A percentile compares a stretch with the other conserved stretches of the same genome.
Evolutionary conservation across 2,888 invertebrate genomes (phyloP).

Genomic region (Pyrochroa serraticornis): DNA sequence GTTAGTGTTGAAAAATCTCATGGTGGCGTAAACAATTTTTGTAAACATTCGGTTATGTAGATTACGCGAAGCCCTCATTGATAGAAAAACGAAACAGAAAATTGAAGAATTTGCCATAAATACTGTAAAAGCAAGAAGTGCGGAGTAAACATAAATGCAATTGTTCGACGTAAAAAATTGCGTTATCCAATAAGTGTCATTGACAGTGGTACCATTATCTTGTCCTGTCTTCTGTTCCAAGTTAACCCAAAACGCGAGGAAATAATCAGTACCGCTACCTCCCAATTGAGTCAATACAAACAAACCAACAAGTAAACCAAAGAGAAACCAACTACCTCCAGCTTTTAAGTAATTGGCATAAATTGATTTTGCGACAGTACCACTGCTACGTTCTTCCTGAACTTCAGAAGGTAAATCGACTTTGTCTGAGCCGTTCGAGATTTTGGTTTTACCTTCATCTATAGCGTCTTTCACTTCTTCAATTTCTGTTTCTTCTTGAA

Average conservation of each 20-base stretch:
- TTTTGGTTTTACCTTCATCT: slow-evolving; percentile 50
- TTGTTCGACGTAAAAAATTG: slow-evolving; percentile 29
- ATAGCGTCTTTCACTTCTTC: slow-evolving; percentile 34
- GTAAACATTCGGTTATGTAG: slow-evolving; percentile 60
- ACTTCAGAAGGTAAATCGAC: slow-evolving; percentile 59
- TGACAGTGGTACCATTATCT: background rate
- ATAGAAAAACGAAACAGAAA: slow-evolving; percentile 60
- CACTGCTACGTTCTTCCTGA: background rate
- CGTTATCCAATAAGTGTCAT: background rate
- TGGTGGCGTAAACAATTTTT: slow-evolving; percentile 64
- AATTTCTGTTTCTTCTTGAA: slow-evolving; percentile 44
- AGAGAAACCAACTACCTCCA: background rate
- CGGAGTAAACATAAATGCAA: slow-evolving; percentile 53
- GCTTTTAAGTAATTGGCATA: background rate
- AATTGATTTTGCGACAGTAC: background rate
- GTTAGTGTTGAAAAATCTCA: slow-evolving; percentile 71
- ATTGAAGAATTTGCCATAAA: slow-evolving; percentile 40
- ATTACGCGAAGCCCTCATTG: slow-evolving; percentile 59
- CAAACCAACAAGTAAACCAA: background rate
- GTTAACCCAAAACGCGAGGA: slow-evolving; percentile 37
- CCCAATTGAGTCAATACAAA: background rate
- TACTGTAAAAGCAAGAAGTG: slow-evolving; percentile 47
- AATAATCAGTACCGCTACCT: background rate
- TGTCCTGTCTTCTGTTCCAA: slow-evolving; percentile 30
- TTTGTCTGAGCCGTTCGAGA: too few relatives aligned